Percentiles rank a stretch among this genome's conserved stretches.
phyloP scores from a whole-genome alignment of 2,888 invertebrate species.

The Agrochola macilenta region DNA sequence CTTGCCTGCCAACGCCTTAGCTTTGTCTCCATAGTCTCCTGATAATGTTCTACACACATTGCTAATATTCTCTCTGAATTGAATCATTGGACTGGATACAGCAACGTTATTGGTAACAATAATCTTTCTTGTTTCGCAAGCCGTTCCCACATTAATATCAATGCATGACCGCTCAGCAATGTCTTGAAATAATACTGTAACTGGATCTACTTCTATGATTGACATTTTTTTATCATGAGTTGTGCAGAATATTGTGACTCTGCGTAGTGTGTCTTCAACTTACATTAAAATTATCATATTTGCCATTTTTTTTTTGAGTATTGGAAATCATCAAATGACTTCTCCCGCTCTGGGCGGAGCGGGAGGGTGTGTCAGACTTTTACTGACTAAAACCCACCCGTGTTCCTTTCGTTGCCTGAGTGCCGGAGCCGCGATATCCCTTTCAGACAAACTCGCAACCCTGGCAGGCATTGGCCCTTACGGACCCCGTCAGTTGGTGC shows the following conservation, averaged over 20 bases:
- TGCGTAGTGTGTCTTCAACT: background rate
- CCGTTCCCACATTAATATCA: conserved; percentile 34
- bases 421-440: too few relatives aligned
- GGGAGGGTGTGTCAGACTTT: too few relatives aligned
- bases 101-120: conserved; percentile 27
- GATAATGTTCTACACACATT: conserved; percentile 4
- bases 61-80: conserved; percentile 1
- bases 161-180: conserved; percentile 34
- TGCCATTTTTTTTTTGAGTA: too few relatives aligned
- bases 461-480: too few relatives aligned
- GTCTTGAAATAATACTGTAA: conserved; percentile 28
- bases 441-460: too few relatives aligned
- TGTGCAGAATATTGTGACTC: background rate
- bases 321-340: too few relatives aligned
- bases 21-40: background rate
- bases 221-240: background rate
- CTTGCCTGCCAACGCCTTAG: conserved; percentile 5
- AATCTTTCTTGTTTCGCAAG: conserved; percentile 35
- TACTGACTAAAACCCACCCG: too few relatives aligned
- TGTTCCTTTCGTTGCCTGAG: too few relatives aligned
- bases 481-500: too few relatives aligned
- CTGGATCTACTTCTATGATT: background rate
- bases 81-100: conserved; percentile 20
- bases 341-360: too few relatives aligned
- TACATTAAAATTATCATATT: too few relatives aligned